Conservation (phyloP, 2,797 vertebrate species). For the Rousettus madagascariensis region DNA sequence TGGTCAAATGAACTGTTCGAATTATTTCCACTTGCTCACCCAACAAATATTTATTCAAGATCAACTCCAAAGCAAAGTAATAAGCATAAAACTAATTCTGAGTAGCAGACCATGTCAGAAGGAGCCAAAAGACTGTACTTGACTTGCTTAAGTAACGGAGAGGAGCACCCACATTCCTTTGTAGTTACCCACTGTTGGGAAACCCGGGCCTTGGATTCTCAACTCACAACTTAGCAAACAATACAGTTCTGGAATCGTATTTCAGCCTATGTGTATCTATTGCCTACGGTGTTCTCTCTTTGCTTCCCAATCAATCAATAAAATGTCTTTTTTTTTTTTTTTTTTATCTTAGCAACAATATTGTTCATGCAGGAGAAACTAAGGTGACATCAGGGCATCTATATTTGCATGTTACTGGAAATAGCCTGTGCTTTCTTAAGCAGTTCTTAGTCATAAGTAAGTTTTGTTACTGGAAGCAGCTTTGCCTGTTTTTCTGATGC, state of each 20-base stretch:
- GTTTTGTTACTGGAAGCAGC: not conserved
- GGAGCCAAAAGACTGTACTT: not conserved
- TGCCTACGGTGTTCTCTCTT: not conserved
- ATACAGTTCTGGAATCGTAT: not conserved
- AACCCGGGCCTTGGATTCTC: not conserved
- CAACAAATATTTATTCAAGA: not conserved
- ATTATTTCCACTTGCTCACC: constrained; percentile 10
- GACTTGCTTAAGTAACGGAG: not conserved
- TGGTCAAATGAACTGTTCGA: not conserved
- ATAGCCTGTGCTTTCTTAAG: constrained; percentile 19
- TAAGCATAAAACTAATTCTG: constrained; percentile 1
- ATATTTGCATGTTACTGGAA: constrained; percentile 13
- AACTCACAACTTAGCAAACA: not conserved
- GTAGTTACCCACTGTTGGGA: not conserved
- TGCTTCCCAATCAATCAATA: not conserved
- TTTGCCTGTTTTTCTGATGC: constrained; percentile 35
- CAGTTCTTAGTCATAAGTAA: not conserved
- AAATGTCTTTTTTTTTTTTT: not conserved
- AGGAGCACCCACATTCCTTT: not conserved
- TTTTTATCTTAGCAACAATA: not conserved
- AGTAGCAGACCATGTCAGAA: not conserved
- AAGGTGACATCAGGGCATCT: not conserved
- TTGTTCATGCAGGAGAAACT: not conserved
- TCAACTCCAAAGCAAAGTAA: not conserved
- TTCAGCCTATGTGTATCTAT: not conserved